These are phyloP conservation scores for Spilarctia lutea DNA, from an alignment of 2,888 invertebrate species.

Conservation along the genomic window DNA sequence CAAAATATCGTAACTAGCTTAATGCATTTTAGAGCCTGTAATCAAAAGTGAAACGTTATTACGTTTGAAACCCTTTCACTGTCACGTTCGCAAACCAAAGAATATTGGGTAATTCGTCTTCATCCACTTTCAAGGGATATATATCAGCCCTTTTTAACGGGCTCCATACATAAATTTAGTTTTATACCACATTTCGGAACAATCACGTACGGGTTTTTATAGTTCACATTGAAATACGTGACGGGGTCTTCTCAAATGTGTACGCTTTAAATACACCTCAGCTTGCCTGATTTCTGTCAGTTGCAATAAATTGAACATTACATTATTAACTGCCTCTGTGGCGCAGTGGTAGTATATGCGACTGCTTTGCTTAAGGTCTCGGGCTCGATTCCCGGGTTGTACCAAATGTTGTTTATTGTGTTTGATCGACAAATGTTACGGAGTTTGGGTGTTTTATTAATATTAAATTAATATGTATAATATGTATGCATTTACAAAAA, in stretches of 20 bases:
- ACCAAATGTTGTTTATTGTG: too few species aligned
- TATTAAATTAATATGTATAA: too few species aligned
- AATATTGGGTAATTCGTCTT: conserved; percentile 50
- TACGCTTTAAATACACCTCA: conserved; percentile 16
- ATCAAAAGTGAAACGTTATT: neutral
- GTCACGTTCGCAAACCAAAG: conserved; percentile 44
- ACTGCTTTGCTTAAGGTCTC: too few species aligned
- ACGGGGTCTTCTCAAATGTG: conserved; percentile 13
- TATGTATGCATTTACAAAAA: too few species aligned
- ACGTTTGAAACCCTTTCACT: conserved; percentile 29
- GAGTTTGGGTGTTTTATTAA: too few species aligned
- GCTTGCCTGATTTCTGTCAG: conserved; percentile 23
- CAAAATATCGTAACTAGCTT: too few species aligned
- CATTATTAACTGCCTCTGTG: too few species aligned
- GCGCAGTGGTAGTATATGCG: too few species aligned
- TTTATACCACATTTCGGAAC: conserved; percentile 36
- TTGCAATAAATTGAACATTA: neutral
- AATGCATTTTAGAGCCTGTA: too few species aligned
- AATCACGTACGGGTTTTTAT: conserved; percentile 52
- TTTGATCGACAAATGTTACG: too few species aligned
- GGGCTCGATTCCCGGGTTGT: too few species aligned
- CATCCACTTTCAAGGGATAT: conserved; percentile 37
- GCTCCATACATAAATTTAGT: conserved; percentile 46
- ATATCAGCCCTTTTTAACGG: conserved; percentile 50
- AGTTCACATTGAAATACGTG: conserved; percentile 43